Evolutionary conservation across 2,888 invertebrate species (phyloP), one percentile per base, ranked within the genome.

Genomic region (Ischnus inquisitorius): DNA sequence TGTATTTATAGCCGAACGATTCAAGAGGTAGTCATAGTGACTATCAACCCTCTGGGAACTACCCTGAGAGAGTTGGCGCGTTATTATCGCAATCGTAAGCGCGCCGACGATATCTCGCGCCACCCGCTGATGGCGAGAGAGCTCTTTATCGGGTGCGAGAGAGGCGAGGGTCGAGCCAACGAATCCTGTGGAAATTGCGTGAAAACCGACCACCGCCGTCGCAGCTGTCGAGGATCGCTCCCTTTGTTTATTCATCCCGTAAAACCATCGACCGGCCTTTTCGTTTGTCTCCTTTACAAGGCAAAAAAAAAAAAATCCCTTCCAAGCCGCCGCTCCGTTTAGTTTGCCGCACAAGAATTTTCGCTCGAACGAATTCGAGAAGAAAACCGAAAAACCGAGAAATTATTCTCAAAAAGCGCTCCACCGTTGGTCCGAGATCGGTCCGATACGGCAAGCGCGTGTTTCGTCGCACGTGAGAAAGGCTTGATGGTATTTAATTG

Each of bases 21-120:
- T 43, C 28, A 43, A 79, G 41, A 88, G 86, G 92, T 92, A 88
- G 91, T 85, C 91, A 91, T 92, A 90, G 92, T 25, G 88, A 92
- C 91, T 90, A 92, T 92, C 91, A 85, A 83, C 85, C 81, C 83
- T 84, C 75, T 39, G 69, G 60, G 71, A 85, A 85, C 79, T 78
- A 84, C 69, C 86, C 87, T 77, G 62, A 74, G 67, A 22, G 60
- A 74, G 60, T 74, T 54, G 25, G 64, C 41, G 22, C 54, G 39
- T 48, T 60, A 57, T 60, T 43, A 68, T 57, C 16, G 39, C 48
- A 2, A 12, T 46, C 25, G 43, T 57, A 51, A 51, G 51, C 51
- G 25, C 57, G 28, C 43, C 60, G 14, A 46, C 68, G 68, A 60
- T 77, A 77, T 68, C 77, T 28, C 60, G 34, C 22, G 71, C 19